Conservation (phyloP, 2,888 invertebrate genomes). For the Tetragonisca angustula region DNA sequence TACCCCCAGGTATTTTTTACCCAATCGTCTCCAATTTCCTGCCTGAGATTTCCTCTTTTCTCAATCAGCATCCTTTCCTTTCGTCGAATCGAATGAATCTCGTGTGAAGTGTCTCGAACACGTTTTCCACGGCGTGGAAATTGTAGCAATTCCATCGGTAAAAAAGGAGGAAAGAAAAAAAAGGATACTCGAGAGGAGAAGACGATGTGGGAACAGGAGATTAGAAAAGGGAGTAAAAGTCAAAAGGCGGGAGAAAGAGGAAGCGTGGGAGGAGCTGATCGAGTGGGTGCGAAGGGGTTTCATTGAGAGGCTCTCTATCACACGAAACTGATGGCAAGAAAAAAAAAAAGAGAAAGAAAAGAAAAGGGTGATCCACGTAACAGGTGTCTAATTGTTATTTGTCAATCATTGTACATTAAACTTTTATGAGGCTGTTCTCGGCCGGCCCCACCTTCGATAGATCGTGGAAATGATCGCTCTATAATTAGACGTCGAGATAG, state of each 20-base stretch:
- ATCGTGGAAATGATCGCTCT: constrained; percentile 34
- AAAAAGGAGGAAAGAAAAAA: constrained; percentile 19
- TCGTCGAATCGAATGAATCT: constrained; percentile 6
- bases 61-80: background rate
- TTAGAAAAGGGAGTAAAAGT: constrained; percentile 10
- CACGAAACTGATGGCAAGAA: constrained; percentile 13
- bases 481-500: constrained; percentile 22
- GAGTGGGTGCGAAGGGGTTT: constrained; percentile 31
- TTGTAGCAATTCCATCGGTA: constrained; percentile 33
- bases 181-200: constrained; percentile 13
- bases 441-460: constrained; percentile 20
- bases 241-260: constrained; percentile 28
- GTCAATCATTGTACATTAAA: constrained; percentile 64
- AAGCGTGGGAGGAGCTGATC: constrained; percentile 57
- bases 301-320: constrained; percentile 38
- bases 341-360: constrained; percentile 32
- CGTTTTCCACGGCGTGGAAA: constrained; percentile 37
- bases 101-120: constrained; percentile 17
- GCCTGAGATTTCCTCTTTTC: background rate
- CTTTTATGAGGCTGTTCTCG: constrained; percentile 26
- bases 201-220: constrained; percentile 50
- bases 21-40: background rate
- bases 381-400: constrained; percentile 72
- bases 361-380: constrained; percentile 56
- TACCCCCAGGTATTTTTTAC: background rate